Percentiles rank a stretch among this genome's conserved stretches.
These are phyloP conservation scores for Mungos mungo DNA, from an alignment of 2,113 vertebrate genomes.

Conservation along the genomic window DNA sequence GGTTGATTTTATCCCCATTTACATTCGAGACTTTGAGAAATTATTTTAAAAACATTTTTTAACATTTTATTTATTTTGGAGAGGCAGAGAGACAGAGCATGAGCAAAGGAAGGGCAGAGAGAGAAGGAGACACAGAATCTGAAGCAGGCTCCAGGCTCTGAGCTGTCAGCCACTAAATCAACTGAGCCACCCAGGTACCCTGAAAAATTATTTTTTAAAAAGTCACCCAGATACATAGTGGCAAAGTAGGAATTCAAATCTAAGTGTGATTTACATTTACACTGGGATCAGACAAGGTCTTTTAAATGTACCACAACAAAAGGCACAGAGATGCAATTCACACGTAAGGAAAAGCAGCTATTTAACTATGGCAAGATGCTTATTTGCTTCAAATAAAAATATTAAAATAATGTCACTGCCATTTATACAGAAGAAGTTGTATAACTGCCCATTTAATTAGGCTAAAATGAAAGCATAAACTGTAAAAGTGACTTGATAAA, in stretches of 20 bases:
- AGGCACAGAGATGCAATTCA: neutral
- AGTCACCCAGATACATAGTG: neutral
- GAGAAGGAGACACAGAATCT: too few species aligned
- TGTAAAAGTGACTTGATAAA: neutral
- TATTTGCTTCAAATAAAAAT: neutral
- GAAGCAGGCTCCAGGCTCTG: too few species aligned
- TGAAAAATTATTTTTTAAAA: neutral
- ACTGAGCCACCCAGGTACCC: too few species aligned
- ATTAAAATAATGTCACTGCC: neutral
- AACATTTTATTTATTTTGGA: too few species aligned
- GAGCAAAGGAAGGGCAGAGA: too few species aligned
- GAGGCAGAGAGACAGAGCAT: too few species aligned
- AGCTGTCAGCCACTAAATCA: too few species aligned
- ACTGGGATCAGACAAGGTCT: neutral
- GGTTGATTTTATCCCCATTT: neutral
- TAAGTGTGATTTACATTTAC: neutral
- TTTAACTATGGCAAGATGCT: neutral
- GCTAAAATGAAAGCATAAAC: neutral
- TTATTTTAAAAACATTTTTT: neutral
- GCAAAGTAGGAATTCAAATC: neutral
- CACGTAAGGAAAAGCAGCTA: neutral
- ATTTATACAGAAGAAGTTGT: neutral
- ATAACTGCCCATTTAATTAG: neutral
- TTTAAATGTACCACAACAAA: neutral
- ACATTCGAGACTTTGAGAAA: neutral